Conservation (phyloP, 2,113 vertebrate species). For the sheep (Ovis aries) region DNA sequence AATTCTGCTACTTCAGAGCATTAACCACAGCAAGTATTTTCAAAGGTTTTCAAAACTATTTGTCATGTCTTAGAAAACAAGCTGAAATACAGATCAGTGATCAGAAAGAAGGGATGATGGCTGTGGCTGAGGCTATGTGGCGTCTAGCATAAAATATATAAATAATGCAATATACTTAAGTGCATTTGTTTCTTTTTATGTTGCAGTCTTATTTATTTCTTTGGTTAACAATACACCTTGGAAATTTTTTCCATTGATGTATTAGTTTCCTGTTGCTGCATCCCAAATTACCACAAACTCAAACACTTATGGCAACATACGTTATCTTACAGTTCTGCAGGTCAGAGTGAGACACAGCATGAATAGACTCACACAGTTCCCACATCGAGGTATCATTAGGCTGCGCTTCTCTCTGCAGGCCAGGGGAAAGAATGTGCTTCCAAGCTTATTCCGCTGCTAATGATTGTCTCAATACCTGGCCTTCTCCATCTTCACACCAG, state of each 20-base stretch:
- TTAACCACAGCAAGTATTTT: not conserved
- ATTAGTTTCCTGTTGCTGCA: not conserved
- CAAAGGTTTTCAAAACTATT: not conserved
- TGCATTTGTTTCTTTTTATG: not conserved
- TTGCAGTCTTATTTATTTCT: not conserved
- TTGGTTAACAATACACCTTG: not conserved
- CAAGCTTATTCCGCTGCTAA: not conserved
- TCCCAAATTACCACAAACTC: not conserved
- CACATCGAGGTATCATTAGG: not conserved
- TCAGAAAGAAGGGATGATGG: not conserved
- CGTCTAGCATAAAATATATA: not conserved
- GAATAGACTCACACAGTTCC: not conserved
- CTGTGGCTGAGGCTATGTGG: not conserved
- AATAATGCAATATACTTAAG: not conserved
- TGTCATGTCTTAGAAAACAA: not conserved
- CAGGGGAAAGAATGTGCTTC: not conserved
- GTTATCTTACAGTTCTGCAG: not conserved
- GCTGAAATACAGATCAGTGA: not conserved
- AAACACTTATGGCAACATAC: not conserved
- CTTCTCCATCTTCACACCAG: not conserved
- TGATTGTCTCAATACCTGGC: not conserved
- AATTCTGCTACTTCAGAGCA: not conserved
- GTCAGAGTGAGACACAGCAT: not conserved
- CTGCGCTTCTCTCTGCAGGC: not conserved
- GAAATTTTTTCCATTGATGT: not conserved